Evolutionary conservation across 1,140 invertebrate genomes (phyloP), one percentile per base, ranked within the genome.

Genomic region (Theocolax elegans): DNA sequence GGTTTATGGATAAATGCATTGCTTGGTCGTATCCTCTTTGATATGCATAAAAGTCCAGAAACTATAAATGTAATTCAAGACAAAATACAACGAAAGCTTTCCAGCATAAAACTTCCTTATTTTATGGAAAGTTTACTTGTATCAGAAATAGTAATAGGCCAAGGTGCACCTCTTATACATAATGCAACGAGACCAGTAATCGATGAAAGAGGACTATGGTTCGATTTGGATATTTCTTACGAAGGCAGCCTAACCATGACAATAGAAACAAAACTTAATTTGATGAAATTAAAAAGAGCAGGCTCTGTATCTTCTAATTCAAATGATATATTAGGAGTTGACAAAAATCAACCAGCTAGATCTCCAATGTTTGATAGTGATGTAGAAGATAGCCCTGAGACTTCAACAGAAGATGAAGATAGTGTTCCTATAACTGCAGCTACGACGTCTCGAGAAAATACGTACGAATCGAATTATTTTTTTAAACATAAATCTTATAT

Each of bases 231-330:
- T 79, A 84, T 99, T 46, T 91, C 90, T 10, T 99, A 99, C 84
- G 91, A 93, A 75, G 97, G 97, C 35, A 90, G 91, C 56, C 90
- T 95, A 29, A 90, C 92, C 64, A 93, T 99, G 87, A 96, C 94
- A 1, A 90, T 99, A n/a, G 94, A 96, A 78, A 99, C 97, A 0
- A 96, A 97, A 82, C 85, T 99, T 27, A 98, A 99, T 87, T 87
- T 99, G 40, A 91, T 98, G 90, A 97, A 95, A 79, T 86, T 98
- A 9, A 91, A 90, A 70, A 83, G 81, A 66, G 72, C 79, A 0
- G 72, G 76, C 2, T 80, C 79, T 0, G 38, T 77, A 23, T 23
- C 48, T 25, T 75, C 66, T 25, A 80, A 75, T 31, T 58, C 77
- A 1, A 76, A 72, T 17, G 64, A 77, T 15, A 59, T 58, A 25